Conservation (phyloP, 92 coral and sea anemone species). For the Heliopora coerulea region DNA sequence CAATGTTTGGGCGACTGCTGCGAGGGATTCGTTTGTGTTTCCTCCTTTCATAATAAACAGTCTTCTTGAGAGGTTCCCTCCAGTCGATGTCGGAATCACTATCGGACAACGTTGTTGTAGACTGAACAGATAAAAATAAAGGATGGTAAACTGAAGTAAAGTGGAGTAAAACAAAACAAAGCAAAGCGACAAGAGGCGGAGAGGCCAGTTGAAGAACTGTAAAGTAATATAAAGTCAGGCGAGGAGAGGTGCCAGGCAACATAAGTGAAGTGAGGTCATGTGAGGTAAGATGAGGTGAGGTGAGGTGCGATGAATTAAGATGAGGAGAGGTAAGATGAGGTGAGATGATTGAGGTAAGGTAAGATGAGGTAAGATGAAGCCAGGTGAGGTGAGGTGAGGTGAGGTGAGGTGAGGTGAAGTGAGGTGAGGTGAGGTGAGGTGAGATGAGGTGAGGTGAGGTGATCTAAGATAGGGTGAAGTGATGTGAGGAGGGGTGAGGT, state of each 20-base stretch:
- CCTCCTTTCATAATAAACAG: constrained; percentile 1
- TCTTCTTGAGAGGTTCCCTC: not conserved
- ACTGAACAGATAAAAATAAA: not conserved
- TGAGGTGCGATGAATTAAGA: no score
- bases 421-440: not conserved
- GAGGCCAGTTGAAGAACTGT: no score
- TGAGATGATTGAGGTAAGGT: not conserved
- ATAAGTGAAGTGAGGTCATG: no score
- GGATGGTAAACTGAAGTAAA: no score
- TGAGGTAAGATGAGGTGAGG: no score
- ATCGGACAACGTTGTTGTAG: constrained; percentile 4
- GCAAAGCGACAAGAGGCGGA: no score
- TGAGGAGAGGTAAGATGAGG: no score
- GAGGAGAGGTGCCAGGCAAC: no score
- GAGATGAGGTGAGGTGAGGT: not conserved
- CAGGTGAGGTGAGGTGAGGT: not conserved
- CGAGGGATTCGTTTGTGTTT: constrained; percentile 10
- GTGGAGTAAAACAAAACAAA: no score
- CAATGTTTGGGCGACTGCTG: not conserved
- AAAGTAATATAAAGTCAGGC: not conserved
- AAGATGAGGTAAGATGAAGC: not conserved
- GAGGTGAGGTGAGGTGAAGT: not conserved
- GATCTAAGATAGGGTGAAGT: not conserved
- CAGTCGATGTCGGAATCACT: constrained; percentile 23
- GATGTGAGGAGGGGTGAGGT: not conserved